These are phyloP conservation scores for Nicator chloris DNA, from an alignment of 2,113 vertebrate species.

Conservation along the genomic window DNA sequence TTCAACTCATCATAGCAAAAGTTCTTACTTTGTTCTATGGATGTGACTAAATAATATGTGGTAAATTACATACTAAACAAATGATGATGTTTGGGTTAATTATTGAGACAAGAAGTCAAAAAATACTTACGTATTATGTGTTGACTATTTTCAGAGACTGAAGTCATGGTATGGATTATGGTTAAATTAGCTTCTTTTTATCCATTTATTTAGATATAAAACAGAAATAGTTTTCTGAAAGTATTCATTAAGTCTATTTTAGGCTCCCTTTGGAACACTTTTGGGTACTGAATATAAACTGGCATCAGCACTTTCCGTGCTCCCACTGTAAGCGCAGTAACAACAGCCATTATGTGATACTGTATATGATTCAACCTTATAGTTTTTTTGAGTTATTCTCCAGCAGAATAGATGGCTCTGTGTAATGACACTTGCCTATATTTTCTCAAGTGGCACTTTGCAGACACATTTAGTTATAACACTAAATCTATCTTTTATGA, in stretches of 20 bases:
- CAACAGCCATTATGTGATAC: not conserved
- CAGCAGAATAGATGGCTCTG: slow-evolving; percentile 10
- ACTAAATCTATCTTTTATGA: slow-evolving; percentile 54
- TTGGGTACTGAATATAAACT: slow-evolving; percentile 33
- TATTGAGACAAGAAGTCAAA: not conserved
- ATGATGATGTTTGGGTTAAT: not conserved
- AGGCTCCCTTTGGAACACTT: slow-evolving; percentile 39
- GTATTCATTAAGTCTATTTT: slow-evolving; percentile 44
- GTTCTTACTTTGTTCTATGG: not conserved
- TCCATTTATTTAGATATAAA: slow-evolving; percentile 35
- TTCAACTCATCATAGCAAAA: not conserved
- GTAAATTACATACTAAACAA: not conserved
- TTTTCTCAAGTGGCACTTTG: slow-evolving; percentile 35
- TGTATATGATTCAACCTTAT: slow-evolving; percentile 10
- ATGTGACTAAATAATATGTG: not conserved
- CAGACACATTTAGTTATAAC: slow-evolving; percentile 10
- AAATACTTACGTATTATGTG: not conserved
- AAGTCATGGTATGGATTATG: not conserved
- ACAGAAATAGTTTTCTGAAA: not conserved
- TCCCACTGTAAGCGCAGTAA: not conserved
- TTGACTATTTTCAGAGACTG: not conserved
- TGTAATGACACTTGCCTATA: slow-evolving; percentile 1
- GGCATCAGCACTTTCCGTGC: not conserved
- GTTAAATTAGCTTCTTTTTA: not conserved
- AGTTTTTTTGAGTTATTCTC: slow-evolving; percentile 13